phyloP scores from a whole-genome alignment of 2,797 vertebrate species.

The Hafferia zeledoni region DNA sequence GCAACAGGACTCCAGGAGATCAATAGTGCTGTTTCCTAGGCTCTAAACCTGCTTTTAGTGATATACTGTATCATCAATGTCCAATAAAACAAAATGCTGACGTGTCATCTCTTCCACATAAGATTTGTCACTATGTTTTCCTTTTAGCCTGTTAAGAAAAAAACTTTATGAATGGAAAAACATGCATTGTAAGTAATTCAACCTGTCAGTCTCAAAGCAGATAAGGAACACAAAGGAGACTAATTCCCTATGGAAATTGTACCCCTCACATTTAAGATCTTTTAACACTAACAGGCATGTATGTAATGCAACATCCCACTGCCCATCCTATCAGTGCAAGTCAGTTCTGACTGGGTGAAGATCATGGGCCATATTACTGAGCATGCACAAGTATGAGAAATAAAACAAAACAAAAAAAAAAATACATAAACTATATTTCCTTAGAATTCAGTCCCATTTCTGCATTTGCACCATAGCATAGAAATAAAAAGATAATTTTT shows the following conservation, averaged over 20 bases:
- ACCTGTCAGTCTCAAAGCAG: not conserved
- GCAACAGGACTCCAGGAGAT: conserved; percentile 52
- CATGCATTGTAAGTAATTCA: not conserved
- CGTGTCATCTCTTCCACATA: not conserved
- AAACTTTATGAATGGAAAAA: conserved; percentile 32
- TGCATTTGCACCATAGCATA: not conserved
- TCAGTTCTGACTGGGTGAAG: not conserved
- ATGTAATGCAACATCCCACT: not conserved
- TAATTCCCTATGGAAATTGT: not conserved
- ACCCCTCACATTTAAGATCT: not conserved
- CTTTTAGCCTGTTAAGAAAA: not conserved
- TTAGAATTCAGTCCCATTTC: not conserved
- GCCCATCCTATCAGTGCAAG: not conserved
- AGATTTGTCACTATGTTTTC: conserved; percentile 18
- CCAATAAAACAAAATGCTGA: conserved; percentile 58
- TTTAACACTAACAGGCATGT: not conserved
- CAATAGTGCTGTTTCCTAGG: conserved; percentile 62
- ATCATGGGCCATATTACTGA: not conserved
- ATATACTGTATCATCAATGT: conserved; percentile 45
- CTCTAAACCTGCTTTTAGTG: conserved; percentile 59
- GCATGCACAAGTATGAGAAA: not conserved
- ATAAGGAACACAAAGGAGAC: not conserved
- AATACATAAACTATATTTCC: fast-evolving
- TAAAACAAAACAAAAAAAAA: not conserved
- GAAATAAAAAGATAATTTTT: not conserved